Conservation (phyloP, 2,797 vertebrate species). For the Xerus rutilus region DNA sequence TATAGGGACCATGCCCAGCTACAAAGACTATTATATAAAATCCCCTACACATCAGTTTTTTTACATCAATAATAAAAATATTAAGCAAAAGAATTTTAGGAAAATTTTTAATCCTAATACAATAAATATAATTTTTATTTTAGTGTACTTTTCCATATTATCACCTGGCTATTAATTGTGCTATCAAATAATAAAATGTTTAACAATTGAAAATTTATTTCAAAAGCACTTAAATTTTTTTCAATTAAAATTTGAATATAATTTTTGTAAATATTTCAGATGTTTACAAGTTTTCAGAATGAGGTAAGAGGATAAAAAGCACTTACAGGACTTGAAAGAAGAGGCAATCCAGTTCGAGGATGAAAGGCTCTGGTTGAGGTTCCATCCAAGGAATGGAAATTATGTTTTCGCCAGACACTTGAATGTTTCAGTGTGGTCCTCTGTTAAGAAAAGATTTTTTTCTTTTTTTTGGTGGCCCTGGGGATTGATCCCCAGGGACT, state of each 20-base stretch:
- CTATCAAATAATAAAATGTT: slow-evolving; percentile 4
- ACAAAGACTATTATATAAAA: neutral
- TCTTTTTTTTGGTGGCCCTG: no score
- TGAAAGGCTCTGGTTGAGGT: slow-evolving; percentile 97
- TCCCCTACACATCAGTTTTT: neutral
- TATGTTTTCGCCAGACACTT: slow-evolving; percentile 94
- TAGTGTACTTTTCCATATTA: neutral
- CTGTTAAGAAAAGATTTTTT: slow-evolving; percentile 86
- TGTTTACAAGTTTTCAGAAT: slow-evolving; percentile 14
- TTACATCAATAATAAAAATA: neutral
- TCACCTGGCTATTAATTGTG: neutral
- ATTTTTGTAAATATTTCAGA: slow-evolving; percentile 36
- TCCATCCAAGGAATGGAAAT: slow-evolving; percentile 95
- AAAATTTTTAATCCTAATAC: neutral
- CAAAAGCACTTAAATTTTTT: neutral
- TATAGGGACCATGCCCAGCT: no score
- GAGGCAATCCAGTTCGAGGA: slow-evolving; percentile 97
- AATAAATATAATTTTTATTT: slow-evolving; percentile 29
- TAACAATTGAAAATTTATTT: slow-evolving; percentile 37
- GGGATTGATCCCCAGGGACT: no score
- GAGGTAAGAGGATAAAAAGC: neutral
- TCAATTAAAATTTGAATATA: neutral
- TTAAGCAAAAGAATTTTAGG: slow-evolving; percentile 19
- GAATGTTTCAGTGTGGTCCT: slow-evolving; percentile 92
- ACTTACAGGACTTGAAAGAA: slow-evolving; percentile 98